phyloP scores from a whole-genome alignment of 2,113 vertebrate species.

The Variabilichromis moorii region DNA sequence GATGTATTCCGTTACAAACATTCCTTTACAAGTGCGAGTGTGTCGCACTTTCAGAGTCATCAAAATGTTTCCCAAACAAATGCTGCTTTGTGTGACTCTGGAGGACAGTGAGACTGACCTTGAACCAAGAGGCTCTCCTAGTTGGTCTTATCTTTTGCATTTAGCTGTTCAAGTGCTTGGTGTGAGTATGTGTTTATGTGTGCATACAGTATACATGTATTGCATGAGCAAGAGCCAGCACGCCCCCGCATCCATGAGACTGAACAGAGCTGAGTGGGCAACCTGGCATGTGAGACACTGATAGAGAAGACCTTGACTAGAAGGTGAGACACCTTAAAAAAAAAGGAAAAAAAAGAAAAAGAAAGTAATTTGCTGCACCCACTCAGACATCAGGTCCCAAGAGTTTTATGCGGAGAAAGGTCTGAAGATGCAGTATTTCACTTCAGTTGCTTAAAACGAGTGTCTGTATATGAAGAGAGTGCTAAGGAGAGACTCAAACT shows the following conservation, averaged over 20 bases:
- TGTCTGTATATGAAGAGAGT: background rate
- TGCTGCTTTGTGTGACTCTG: background rate
- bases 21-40: background rate
- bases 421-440: constrained; percentile 24
- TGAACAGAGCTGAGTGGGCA: constrained; percentile 25
- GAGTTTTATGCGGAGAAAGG: constrained; percentile 29
- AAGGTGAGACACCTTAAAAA: constrained; percentile 24
- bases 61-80: background rate
- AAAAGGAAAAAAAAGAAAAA: background rate
- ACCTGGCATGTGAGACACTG: constrained; percentile 21
- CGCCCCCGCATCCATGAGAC: background rate
- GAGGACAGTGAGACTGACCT: background rate
- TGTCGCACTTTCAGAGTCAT: background rate
- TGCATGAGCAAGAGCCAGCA: background rate
- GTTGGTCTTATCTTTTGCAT: background rate
- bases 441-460: background rate
- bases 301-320: constrained; percentile 48
- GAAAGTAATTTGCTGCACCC: constrained; percentile 30
- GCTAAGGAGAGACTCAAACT: background rate
- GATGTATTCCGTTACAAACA: background rate
- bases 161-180: background rate
- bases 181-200: background rate
- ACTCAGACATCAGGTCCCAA: constrained; percentile 29
- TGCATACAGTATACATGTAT: background rate
- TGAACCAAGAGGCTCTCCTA: background rate